These are phyloP conservation scores for Eupithecia insigniata DNA, from an alignment of 2,888 invertebrate genomes.

Conservation along the genomic window DNA sequence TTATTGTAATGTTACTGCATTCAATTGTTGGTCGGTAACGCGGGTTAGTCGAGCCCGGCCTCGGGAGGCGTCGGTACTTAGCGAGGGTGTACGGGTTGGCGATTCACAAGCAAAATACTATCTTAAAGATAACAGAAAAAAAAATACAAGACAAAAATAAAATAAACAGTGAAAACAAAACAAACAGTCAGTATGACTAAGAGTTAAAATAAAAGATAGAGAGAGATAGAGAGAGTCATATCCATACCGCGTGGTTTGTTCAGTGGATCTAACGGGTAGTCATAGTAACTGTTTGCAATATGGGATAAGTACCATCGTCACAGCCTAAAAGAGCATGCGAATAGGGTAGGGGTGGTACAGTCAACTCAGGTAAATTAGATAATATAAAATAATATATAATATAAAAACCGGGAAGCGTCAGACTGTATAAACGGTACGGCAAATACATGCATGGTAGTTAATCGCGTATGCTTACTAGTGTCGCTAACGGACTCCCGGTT, in stretches of 20 bases:
- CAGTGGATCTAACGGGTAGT: slow-evolving; percentile 67
- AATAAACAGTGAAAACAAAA: slow-evolving; percentile 67
- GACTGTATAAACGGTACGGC: slow-evolving; percentile 66
- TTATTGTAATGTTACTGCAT: slow-evolving; percentile 73
- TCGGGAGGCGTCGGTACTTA: slow-evolving; percentile 62
- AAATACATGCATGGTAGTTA: slow-evolving; percentile 71
- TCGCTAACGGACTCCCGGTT: slow-evolving; percentile 60
- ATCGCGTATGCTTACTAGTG: slow-evolving; percentile 51
- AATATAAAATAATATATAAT: slow-evolving; percentile 44
- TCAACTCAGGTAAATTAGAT: slow-evolving; percentile 65
- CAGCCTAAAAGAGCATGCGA: slow-evolving; percentile 82
- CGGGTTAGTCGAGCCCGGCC: slow-evolving; percentile 70
- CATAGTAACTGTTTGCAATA: slow-evolving; percentile 81
- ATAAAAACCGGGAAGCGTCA: slow-evolving; percentile 73
- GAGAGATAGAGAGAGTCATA: slow-evolving; percentile 77
- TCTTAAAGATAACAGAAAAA: slow-evolving; percentile 66
- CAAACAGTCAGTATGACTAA: slow-evolving; percentile 85
- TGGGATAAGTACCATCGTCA: slow-evolving; percentile 81
- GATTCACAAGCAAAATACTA: slow-evolving; percentile 82
- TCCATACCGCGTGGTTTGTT: slow-evolving; percentile 78
- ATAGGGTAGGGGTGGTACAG: slow-evolving; percentile 68
- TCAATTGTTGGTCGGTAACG: slow-evolving; percentile 61
- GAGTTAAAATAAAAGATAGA: slow-evolving; percentile 78
- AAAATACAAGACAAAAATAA: slow-evolving; percentile 58
- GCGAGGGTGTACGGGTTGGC: slow-evolving; percentile 80